Evolutionary conservation across 2,113 vertebrate genomes (phyloP).

Genomic region (Ammospiza nelsoni): DNA sequence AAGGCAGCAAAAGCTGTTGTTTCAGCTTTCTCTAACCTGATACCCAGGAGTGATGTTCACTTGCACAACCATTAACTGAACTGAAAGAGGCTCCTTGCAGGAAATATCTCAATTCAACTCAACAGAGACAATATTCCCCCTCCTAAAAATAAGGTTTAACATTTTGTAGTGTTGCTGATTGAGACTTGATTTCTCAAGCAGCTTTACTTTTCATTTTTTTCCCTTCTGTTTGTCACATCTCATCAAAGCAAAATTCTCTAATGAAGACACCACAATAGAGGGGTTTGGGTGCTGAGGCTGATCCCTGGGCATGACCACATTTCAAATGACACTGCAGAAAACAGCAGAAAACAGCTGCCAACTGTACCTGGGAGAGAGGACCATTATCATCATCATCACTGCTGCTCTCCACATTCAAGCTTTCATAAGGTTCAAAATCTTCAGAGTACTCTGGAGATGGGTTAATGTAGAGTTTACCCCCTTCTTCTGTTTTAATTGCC

Average conservation of each 20-base stretch:
- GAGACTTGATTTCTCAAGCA: neutral
- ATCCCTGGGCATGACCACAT: rapidly evolving
- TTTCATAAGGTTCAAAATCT: slow-evolving; percentile 84
- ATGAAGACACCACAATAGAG: neutral
- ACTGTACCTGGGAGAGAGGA: slow-evolving; percentile 66
- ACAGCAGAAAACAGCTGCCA: neutral
- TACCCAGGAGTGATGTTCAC: neutral
- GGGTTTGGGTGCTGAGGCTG: neutral
- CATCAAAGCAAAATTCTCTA: neutral
- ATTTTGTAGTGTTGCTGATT: neutral
- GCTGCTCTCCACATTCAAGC: slow-evolving; percentile 74
- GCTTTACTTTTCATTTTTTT: neutral
- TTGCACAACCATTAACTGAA: neutral
- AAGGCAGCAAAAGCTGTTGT: neutral
- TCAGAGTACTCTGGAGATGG: slow-evolving; percentile 81
- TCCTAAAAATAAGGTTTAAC: neutral
- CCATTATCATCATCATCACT: neutral
- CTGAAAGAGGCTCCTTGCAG: neutral
- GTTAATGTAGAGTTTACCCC: slow-evolving; percentile 74
- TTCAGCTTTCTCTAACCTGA: neutral
- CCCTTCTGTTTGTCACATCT: neutral
- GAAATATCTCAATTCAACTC: neutral
- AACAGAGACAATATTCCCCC: neutral
- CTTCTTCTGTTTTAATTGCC: slow-evolving; percentile 87
- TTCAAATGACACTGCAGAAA: neutral